phyloP scores from a whole-genome alignment of 2,113 vertebrate genomes.

The Vidua macroura region DNA sequence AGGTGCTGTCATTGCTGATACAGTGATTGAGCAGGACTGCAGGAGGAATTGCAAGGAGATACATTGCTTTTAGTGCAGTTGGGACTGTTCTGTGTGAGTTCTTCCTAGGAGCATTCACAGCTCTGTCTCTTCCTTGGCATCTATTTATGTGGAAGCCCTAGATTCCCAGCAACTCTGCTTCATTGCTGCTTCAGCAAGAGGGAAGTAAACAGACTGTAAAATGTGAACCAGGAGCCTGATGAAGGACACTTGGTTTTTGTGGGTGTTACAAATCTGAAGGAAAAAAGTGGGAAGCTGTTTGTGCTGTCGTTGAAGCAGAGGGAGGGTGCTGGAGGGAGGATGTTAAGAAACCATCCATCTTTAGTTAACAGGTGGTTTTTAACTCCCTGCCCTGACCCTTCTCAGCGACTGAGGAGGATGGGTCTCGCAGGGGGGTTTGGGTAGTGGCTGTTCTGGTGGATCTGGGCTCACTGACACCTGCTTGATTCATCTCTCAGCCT shows the following conservation, averaged over 20 bases:
- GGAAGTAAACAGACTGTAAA: neutral
- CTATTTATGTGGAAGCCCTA: neutral
- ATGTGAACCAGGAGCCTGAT: neutral
- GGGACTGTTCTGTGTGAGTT: neutral
- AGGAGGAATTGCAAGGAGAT: neutral
- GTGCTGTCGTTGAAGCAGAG: neutral
- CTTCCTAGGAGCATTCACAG: neutral
- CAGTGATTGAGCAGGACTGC: neutral
- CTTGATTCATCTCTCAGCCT: neutral
- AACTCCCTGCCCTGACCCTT: neutral
- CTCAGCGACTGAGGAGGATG: rapidly evolving
- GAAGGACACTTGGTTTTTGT: neutral
- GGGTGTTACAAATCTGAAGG: neutral
- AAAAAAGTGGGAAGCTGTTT: neutral
- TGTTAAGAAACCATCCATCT: neutral
- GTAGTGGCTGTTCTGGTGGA: neutral
- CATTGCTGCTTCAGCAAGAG: neutral
- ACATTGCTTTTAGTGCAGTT: neutral
- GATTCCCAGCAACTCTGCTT: neutral
- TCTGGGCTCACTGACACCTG: rapidly evolving
- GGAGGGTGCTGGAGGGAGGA: neutral
- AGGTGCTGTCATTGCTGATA: neutral
- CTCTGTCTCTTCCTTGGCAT: neutral
- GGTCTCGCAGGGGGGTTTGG: neutral
- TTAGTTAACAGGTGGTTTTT: neutral